phyloP scores from a whole-genome alignment of 2,888 invertebrate species.

The Pandemis corylana region DNA sequence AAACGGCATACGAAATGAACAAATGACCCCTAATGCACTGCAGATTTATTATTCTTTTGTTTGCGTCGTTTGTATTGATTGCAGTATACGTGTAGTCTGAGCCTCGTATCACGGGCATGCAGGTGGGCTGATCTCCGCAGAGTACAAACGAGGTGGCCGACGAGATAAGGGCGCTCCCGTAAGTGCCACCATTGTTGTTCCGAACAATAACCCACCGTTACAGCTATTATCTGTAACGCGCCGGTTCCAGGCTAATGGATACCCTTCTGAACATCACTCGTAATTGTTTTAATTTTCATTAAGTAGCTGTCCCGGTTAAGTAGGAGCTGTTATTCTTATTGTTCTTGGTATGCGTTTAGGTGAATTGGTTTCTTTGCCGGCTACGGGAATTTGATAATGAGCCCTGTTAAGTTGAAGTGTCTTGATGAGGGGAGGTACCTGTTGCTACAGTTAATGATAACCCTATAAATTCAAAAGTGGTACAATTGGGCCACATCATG shows the following conservation, averaged over 20 bases:
- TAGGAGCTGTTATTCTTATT: conserved; percentile 33
- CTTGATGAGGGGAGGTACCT: background rate
- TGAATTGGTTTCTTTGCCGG: background rate
- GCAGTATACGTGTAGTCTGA: background rate
- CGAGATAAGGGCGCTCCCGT: conserved; percentile 71
- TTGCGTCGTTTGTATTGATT: background rate
- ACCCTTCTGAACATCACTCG: conserved; percentile 63
- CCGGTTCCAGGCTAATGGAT: conserved; percentile 68
- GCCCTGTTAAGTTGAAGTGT: background rate
- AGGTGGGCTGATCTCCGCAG: conserved; percentile 60
- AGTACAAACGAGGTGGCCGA: conserved; percentile 72
- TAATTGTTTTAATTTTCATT: conserved; percentile 75
- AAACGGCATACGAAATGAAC: background rate
- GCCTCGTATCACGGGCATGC: conserved; percentile 58
- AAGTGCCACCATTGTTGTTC: conserved; percentile 71
- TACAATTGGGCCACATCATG: too few species aligned
- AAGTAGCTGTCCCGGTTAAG: conserved; percentile 53
- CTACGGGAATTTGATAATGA: background rate
- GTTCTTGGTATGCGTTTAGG: conserved; percentile 16
- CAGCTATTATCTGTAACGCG: conserved; percentile 68
- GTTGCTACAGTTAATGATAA: background rate
- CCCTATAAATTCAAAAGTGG: background rate
- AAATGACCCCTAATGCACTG: background rate
- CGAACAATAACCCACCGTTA: conserved; percentile 71
- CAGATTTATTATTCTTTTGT: background rate